Base-by-base conservation (phyloP, 2,113 vertebrate genomes). In the Octodon degus region DNA sequence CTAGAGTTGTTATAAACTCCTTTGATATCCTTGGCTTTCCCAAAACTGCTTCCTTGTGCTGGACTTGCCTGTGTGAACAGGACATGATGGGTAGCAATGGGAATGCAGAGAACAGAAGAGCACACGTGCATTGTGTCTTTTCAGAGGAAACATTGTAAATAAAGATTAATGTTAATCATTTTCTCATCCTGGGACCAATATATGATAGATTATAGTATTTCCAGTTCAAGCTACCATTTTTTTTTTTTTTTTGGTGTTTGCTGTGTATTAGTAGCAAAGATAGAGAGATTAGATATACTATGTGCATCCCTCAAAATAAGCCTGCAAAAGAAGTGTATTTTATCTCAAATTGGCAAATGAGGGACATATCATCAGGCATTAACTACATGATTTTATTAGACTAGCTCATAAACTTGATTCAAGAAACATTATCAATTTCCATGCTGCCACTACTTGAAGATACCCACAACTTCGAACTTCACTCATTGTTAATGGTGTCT, bases 81-180 rank as follows among this genome's bases (percentile, higher is more conserved):
- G 32, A 87, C 34, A 17, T 30, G 8, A 60, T 19, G 22, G 70
- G 22, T 5, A 70, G 43, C 55, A 53, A 53, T 22, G 13, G 37
- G 16, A 62, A 63, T 86, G 12, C 77, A 82, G 72, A 72, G n/a
- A 77, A 87, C 55, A 50, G 89, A 94, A 85, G 1, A 27, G 63
- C 32, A 81, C 2, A 55, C 55, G 0, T 83, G 79, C 7, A 22
- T 65, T 43, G 30, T 5, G 55, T 79, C 8, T 25, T 20, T 40
- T 67, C 86, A 82, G 20, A 91, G 16, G n/a, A 32, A 3, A 58
- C 30, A 90, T 63, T 65, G 43, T 13, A 93, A 70, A 27, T 53
- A 53, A 90, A 91, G 17, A 92, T 86, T 43, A n/a, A 65, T 63
- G 74, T 93, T 67, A 88, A n/a, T 85, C 6, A 13, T 93, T 40